These are phyloP conservation scores for Ganaspis sp. DNA, from an alignment of 1,140 invertebrate species.

Conservation along the genomic window DNA sequence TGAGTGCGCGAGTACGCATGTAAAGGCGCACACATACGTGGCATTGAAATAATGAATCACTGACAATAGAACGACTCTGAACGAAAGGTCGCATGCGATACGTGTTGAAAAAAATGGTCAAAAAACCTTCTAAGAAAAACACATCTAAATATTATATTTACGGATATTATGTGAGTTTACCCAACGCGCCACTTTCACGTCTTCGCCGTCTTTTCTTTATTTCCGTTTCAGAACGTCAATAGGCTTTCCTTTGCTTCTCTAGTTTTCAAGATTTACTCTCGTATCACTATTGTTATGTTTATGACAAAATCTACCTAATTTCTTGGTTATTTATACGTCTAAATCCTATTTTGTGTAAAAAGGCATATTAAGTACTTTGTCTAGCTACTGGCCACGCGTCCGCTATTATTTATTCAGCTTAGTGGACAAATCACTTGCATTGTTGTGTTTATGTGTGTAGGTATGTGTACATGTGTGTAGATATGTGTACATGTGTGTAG, in stretches of 20 bases:
- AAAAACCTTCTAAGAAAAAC: constrained; percentile 56
- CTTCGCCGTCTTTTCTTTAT: constrained; percentile 54
- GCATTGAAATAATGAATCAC: constrained; percentile 3
- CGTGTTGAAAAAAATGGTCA: constrained; percentile 58
- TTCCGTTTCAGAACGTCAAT: constrained; percentile 44
- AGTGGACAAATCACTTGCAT: constrained; percentile 16
- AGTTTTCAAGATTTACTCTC: neutral
- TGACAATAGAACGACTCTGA: constrained; percentile 44
- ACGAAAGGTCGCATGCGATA: constrained; percentile 69
- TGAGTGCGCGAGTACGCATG: neutral
- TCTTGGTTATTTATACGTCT: neutral
- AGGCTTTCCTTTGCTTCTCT: constrained; percentile 20
- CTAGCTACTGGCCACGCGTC: constrained; percentile 27
- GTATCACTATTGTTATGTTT: constrained; percentile 8
- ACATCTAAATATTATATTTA: constrained; percentile 61
- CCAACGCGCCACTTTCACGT: constrained; percentile 49
- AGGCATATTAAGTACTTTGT: constrained; percentile 15
- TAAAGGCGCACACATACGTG: neutral
- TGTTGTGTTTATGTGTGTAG: neutral
- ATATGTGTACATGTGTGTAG: neutral
- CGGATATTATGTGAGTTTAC: constrained; percentile 46
- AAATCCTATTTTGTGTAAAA: neutral
- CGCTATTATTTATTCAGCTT: constrained; percentile 23
- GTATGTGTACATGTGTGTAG: no score
- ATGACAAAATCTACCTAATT: neutral